These are phyloP conservation scores for Lindbergichthys nudifrons DNA, from an alignment of 2,797 vertebrate genomes.

Conservation along the genomic window DNA sequence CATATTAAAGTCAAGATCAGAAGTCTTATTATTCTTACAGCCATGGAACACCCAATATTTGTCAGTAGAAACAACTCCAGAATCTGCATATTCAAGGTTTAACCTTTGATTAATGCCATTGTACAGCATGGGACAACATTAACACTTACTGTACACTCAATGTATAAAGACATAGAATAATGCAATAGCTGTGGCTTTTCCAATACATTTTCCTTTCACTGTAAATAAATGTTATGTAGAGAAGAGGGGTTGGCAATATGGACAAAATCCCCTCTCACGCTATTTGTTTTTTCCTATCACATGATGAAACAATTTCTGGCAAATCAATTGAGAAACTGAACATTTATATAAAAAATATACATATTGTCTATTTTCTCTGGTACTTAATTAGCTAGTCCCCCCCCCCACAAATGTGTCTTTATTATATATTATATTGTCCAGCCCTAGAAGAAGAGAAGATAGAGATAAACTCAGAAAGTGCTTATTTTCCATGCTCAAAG, in stretches of 20 bases:
- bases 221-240: neutral
- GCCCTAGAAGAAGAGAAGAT: neutral
- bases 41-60: slow-evolving; percentile 20
- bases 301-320: neutral
- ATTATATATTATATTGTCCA: neutral
- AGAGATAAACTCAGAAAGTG: neutral
- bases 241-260: neutral
- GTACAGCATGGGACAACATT: slow-evolving; percentile 3
- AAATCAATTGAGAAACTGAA: neutral
- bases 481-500: neutral
- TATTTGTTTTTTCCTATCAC: neutral
- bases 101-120: slow-evolving; percentile 19
- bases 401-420: no score
- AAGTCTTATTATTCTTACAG: slow-evolving; percentile 16
- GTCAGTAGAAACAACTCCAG: slow-evolving; percentile 13
- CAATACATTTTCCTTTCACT: neutral
- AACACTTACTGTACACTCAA: neutral
- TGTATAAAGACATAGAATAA: slow-evolving; percentile 5
- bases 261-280: neutral
- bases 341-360: neutral
- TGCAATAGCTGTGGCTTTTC: slow-evolving; percentile 8
- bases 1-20: slow-evolving; percentile 56
- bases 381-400: neutral
- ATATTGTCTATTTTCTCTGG: neutral
- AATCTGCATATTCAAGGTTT: slow-evolving; percentile 19